phyloP scores from a whole-genome alignment of 2,113 vertebrate species.

The Leptodactylus fuscus region DNA sequence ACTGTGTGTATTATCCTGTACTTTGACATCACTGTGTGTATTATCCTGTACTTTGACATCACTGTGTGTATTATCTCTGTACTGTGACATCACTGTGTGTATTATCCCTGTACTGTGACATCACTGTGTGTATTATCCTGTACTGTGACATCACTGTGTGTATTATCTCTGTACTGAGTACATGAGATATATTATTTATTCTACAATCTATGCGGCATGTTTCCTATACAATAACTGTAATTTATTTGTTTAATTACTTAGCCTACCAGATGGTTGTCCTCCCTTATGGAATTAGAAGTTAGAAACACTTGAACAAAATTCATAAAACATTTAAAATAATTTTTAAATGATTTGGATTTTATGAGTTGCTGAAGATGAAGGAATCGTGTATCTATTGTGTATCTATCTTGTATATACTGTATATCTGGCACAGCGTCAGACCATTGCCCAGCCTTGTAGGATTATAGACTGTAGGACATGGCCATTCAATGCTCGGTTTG shows the following conservation, averaged over 20 bases:
- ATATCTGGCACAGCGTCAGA: not conserved
- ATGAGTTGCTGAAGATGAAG: not conserved
- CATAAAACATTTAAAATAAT: not conserved
- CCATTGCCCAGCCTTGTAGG: not conserved
- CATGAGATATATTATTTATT: too few species aligned
- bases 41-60: too few species aligned
- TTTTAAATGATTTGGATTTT: not conserved
- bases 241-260: not conserved
- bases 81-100: too few species aligned
- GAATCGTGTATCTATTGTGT: too few species aligned
- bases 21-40: too few species aligned
- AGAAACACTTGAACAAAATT: not conserved
- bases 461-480: not conserved
- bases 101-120: too few species aligned
- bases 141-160: too few species aligned
- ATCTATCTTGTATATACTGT: too few species aligned
- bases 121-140: too few species aligned
- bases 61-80: too few species aligned
- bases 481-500: not conserved
- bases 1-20: too few species aligned
- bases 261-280: not conserved
- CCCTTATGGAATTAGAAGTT: not conserved
- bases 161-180: too few species aligned
- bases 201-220: not conserved
- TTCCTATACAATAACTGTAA: not conserved